Evolutionary conservation across 2,113 vertebrate genomes (phyloP).

Genomic region (Gallinago paraguaiae): DNA sequence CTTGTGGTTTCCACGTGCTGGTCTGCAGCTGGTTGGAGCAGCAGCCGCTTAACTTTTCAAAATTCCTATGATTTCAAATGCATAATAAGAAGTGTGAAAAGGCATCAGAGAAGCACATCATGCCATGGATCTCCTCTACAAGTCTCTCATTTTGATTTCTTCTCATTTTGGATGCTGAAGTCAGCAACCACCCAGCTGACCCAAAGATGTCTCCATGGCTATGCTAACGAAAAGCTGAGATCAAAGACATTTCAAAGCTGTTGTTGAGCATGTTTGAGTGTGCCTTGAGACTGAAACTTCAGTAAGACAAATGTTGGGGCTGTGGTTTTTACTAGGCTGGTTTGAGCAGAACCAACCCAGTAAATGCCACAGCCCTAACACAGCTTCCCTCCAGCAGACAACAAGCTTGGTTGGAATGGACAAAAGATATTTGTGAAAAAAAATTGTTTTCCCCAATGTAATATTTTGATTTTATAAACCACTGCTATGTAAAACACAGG

Average conservation of each 20-base stretch:
- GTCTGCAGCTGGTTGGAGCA: background rate
- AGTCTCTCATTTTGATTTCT: background rate
- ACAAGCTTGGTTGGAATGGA: background rate
- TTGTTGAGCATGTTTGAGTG: background rate
- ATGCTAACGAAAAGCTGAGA: background rate
- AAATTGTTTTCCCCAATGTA: accelerated
- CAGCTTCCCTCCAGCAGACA: background rate
- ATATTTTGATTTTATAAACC: background rate
- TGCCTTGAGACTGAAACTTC: background rate
- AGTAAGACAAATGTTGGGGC: background rate
- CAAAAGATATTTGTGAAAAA: background rate
- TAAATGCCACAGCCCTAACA: background rate
- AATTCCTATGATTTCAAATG: background rate
- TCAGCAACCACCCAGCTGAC: background rate
- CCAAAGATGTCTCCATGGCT: background rate
- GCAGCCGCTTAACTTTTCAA: background rate
- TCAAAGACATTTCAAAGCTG: background rate
- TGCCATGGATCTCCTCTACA: background rate
- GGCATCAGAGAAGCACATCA: background rate
- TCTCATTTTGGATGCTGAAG: background rate
- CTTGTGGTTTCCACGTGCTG: background rate
- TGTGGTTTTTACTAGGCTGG: background rate
- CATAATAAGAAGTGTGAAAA: background rate
- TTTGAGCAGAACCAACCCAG: background rate
- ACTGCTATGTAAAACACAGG: background rate